A percentile compares a stretch with the other conserved stretches of the same genome.
These are phyloP conservation scores for Chitala chitala DNA, from an alignment of 2,113 vertebrate genomes.

Conservation along the genomic window DNA sequence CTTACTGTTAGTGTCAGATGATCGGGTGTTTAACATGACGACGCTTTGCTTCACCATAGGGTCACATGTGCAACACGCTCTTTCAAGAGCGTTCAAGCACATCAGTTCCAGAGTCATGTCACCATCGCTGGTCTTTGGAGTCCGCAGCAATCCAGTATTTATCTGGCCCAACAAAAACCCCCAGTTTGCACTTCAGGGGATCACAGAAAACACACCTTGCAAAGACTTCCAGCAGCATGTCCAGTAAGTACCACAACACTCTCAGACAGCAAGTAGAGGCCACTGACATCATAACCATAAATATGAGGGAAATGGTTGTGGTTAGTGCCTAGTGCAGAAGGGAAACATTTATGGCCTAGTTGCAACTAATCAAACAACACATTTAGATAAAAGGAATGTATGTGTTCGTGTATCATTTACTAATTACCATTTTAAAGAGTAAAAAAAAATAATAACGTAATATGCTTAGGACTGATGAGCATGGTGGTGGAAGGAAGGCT, in stretches of 20 bases:
- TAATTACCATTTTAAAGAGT: too few relatives aligned
- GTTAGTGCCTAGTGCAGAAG: too few relatives aligned
- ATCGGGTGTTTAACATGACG: background rate
- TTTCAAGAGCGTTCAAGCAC: slow-evolving; percentile 68
- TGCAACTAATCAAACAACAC: too few relatives aligned
- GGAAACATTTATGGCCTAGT: too few relatives aligned
- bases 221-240: slow-evolving; percentile 67
- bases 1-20: too few relatives aligned
- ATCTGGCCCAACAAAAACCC: slow-evolving; percentile 78
- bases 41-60: slow-evolving; percentile 56
- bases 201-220: slow-evolving; percentile 65
- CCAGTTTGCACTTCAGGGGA: slow-evolving; percentile 54
- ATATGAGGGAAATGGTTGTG: background rate
- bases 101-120: slow-evolving; percentile 74
- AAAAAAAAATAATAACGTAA: background rate
- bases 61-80: slow-evolving; percentile 54
- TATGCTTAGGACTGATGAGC: slow-evolving; percentile 43
- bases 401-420: too few relatives aligned
- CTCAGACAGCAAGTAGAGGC: too few relatives aligned
- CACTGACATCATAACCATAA: background rate
- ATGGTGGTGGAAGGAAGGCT: slow-evolving; percentile 46
- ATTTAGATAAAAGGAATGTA: too few relatives aligned
- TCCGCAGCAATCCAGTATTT: slow-evolving; percentile 72
- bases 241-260: slow-evolving; percentile 62
- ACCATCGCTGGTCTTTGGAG: slow-evolving; percentile 69